phyloP scores from a whole-genome alignment of 2,888 invertebrate species.

The Ophraella communa region DNA sequence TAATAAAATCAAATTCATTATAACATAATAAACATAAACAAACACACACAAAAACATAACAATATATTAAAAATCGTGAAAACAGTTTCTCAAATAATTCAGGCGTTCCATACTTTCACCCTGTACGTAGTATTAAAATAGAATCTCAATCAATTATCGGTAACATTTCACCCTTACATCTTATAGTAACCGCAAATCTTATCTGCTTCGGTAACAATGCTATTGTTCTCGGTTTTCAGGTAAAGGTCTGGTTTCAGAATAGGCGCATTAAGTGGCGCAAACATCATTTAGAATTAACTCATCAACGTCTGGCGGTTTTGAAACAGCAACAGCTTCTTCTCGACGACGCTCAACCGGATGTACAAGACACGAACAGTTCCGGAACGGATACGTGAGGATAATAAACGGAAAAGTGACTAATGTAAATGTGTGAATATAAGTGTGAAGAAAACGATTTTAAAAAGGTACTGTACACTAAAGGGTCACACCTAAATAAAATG shows the following conservation, averaged over 20 bases:
- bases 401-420: too few species aligned
- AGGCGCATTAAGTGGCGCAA: constrained; percentile 96
- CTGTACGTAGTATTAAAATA: neutral
- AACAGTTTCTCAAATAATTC: too few species aligned
- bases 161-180: neutral
- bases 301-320: constrained; percentile 77
- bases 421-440: neutral
- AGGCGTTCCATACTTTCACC: neutral
- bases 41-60: too few species aligned
- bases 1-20: too few species aligned
- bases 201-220: neutral
- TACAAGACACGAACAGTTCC: constrained; percentile 61
- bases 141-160: neutral
- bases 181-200: constrained; percentile 7
- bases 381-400: constrained; percentile 54
- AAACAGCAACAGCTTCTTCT: constrained; percentile 62
- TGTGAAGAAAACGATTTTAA: too few species aligned
- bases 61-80: too few species aligned
- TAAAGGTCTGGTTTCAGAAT: constrained; percentile 93
- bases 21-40: too few species aligned
- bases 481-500: too few species aligned
- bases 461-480: too few species aligned
- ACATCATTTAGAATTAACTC: constrained; percentile 90
- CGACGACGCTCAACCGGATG: constrained; percentile 61
- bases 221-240: constrained; percentile 60